Conservation (phyloP, 1,140 invertebrate genomes). For the Laupala kohalensis region DNA sequence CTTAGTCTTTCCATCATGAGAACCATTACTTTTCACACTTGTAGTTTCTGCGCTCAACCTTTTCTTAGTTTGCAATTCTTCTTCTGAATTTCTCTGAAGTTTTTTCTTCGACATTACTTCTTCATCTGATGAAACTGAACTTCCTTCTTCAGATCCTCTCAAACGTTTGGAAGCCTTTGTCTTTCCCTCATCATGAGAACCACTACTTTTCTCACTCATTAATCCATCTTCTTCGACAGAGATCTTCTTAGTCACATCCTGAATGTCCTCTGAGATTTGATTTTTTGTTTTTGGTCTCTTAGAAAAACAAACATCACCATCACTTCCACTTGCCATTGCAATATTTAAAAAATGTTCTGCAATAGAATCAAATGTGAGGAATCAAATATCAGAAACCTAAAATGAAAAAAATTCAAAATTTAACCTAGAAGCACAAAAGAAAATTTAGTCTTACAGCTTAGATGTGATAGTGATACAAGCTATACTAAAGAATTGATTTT, state of each 20-base stretch:
- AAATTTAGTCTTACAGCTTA: too few relatives aligned
- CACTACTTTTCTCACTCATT: background rate
- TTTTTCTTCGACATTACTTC: background rate
- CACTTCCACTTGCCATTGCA: background rate
- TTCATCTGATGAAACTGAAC: background rate
- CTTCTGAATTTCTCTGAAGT: background rate
- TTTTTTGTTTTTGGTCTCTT: background rate
- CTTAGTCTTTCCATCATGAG: background rate
- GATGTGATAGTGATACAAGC: too few relatives aligned
- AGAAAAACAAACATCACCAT: background rate
- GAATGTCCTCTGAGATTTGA: background rate
- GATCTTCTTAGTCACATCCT: background rate
- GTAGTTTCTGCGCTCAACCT: background rate
- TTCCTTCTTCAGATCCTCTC: background rate
- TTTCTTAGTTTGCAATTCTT: background rate
- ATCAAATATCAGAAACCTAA: too few relatives aligned
- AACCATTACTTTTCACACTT: background rate
- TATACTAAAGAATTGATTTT: too few relatives aligned
- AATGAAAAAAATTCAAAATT: too few relatives aligned
- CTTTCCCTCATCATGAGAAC: background rate
- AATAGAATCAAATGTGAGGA: too few relatives aligned
- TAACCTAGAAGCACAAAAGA: too few relatives aligned
- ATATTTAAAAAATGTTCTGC: too few relatives aligned
- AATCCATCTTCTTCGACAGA: background rate
- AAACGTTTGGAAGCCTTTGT: background rate